Evolutionary conservation across 2,113 vertebrate genomes (phyloP).

Genomic region (Girardinichthys multiradiatus): DNA sequence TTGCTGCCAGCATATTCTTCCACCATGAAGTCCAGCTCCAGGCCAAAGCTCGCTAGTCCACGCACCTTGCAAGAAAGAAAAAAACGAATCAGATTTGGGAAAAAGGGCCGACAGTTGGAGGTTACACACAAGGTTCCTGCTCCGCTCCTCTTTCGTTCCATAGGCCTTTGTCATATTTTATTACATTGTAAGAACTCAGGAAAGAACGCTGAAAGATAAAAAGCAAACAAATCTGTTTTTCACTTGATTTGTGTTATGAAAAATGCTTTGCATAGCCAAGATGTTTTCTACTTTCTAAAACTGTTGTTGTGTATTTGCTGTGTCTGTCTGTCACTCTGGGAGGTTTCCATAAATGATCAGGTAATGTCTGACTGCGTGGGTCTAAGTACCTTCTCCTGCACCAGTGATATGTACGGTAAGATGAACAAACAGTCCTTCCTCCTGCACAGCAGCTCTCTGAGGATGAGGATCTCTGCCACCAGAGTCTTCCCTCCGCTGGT

Average conservation of each 20-base stretch:
- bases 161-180: no score
- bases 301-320: no score
- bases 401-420: conserved; percentile 93
- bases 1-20: conserved; percentile 98
- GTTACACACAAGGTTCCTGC: not conserved
- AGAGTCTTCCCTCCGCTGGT: conserved; percentile 97
- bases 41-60: conserved; percentile 86
- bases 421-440: conserved; percentile 91
- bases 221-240: no score
- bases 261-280: no score
- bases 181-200: no score
- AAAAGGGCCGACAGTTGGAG: not conserved
- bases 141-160: not conserved
- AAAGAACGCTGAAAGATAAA: no score
- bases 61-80: conserved; percentile 81
- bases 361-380: no score
- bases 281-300: no score
- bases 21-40: conserved; percentile 94
- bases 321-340: no score
- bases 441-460: conserved; percentile 91
- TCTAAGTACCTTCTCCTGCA: conserved; percentile 92
- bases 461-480: conserved; percentile 94
- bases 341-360: no score
- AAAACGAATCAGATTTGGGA: not conserved
- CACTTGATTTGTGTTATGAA: no score